These are phyloP conservation scores for Xiphophorus birchmanni DNA, from an alignment of 2,797 vertebrate genomes.

Conservation along the genomic window DNA sequence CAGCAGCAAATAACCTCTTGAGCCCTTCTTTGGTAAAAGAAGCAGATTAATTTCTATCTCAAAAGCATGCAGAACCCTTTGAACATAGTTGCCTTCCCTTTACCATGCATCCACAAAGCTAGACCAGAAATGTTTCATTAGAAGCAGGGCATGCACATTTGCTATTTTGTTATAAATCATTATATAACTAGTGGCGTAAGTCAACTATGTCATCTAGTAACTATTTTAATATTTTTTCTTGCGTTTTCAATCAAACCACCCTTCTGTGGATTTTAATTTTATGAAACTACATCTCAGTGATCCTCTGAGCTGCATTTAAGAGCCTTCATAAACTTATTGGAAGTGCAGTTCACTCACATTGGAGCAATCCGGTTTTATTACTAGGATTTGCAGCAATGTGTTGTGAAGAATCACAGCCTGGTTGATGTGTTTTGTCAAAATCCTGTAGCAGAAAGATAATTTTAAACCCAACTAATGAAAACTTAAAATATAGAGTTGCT, in stretches of 20 bases:
- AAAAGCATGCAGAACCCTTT: slow-evolving; percentile 62
- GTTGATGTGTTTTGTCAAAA: neutral
- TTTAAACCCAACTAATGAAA: neutral
- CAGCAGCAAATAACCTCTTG: slow-evolving; percentile 47
- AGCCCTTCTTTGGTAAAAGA: slow-evolving; percentile 38
- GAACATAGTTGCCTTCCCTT: slow-evolving; percentile 61
- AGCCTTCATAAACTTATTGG: neutral
- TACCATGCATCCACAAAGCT: neutral
- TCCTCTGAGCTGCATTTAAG: neutral
- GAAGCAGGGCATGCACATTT: neutral
- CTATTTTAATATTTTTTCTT: neutral
- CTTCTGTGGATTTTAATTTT: neutral
- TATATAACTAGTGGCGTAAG: neutral
- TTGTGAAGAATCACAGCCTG: neutral
- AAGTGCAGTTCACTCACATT: neutral
- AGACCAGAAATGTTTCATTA: neutral
- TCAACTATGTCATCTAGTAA: neutral
- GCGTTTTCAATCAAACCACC: neutral
- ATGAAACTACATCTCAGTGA: neutral
- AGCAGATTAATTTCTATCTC: slow-evolving; percentile 57
- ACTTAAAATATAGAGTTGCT: neutral
- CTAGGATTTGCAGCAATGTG: neutral
- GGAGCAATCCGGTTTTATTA: neutral
- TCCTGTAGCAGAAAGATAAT: neutral
- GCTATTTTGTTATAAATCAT: neutral